A percentile compares a stretch with the other conserved stretches of the same genome.
Evolutionary conservation across 2,797 vertebrate species (phyloP).

Genomic region (Thunnus albacares): DNA sequence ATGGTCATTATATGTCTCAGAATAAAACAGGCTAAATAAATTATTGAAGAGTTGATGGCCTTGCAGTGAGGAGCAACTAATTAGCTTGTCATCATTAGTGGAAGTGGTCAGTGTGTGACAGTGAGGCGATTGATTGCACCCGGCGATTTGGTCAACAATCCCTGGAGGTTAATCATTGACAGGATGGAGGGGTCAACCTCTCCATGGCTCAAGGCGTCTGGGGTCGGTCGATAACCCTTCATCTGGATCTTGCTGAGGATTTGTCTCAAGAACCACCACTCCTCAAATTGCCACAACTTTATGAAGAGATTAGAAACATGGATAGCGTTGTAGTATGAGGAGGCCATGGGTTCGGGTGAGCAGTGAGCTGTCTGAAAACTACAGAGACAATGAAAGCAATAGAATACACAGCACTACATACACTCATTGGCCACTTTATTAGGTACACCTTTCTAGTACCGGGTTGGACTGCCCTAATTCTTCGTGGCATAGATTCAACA

Average conservation of each 20-base stretch:
- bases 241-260: slow-evolving; percentile 52
- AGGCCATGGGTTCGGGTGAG: slow-evolving; percentile 1
- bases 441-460: no score
- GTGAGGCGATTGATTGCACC: slow-evolving; percentile 51
- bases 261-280: slow-evolving; percentile 44
- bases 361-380: slow-evolving; percentile 1
- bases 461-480: no score
- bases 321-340: neutral
- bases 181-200: slow-evolving; percentile 64
- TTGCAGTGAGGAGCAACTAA: slow-evolving; percentile 56
- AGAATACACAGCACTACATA: neutral
- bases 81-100: slow-evolving; percentile 63
- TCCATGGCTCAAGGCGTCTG: slow-evolving; percentile 36
- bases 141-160: slow-evolving; percentile 44
- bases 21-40: slow-evolving; percentile 40
- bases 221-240: slow-evolving; percentile 55
- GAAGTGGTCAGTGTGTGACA: slow-evolving; percentile 63
- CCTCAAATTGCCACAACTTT: slow-evolving; percentile 36
- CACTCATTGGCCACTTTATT: no score
- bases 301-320: slow-evolving; percentile 45
- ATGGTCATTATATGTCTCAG: slow-evolving; percentile 8
- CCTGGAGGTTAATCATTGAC: slow-evolving; percentile 64
- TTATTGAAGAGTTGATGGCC: slow-evolving; percentile 42
- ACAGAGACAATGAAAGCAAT: neutral
- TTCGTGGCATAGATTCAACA: no score